Conservation (phyloP, 2,888 invertebrate species). For the Charanyca ferruginea region DNA sequence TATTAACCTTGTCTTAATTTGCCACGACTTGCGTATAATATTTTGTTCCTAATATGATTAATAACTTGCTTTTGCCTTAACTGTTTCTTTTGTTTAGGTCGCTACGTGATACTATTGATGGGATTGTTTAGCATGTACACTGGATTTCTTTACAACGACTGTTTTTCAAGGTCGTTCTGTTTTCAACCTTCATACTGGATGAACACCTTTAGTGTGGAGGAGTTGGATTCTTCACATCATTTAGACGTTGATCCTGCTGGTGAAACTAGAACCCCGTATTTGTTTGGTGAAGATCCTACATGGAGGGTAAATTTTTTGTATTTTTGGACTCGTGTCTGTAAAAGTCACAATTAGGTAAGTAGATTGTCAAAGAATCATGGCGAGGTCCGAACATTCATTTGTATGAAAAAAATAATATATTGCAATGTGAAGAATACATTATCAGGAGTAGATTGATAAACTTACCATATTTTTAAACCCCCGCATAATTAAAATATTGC, state of each 20-base stretch:
- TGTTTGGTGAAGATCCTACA: conserved; percentile 95
- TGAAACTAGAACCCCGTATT: conserved; percentile 93
- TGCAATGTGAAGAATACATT: too few relatives aligned
- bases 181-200: conserved; percentile 95
- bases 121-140: conserved; percentile 98
- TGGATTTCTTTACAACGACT: conserved; percentile 98
- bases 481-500: too few relatives aligned
- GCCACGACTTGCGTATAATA: too few relatives aligned
- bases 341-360: too few relatives aligned
- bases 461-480: too few relatives aligned
- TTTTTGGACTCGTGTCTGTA: background rate
- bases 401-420: too few relatives aligned
- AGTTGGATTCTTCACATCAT: conserved; percentile 44
- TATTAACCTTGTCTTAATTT: too few relatives aligned
- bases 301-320: conserved; percentile 89
- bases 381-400: too few relatives aligned
- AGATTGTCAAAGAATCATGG: too few relatives aligned
- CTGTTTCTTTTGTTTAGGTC: conserved; percentile 89
- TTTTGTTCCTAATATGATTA: too few relatives aligned
- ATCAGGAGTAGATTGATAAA: too few relatives aligned
- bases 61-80: too few relatives aligned
- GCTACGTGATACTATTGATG: conserved; percentile 99
- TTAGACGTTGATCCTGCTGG: conserved; percentile 92
- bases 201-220: conserved; percentile 64
- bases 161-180: conserved; percentile 96